Evolutionary conservation across 2,113 vertebrate species (phyloP), one percentile per base, ranked within the genome.

Genomic region (Thymallus thymallus): DNA sequence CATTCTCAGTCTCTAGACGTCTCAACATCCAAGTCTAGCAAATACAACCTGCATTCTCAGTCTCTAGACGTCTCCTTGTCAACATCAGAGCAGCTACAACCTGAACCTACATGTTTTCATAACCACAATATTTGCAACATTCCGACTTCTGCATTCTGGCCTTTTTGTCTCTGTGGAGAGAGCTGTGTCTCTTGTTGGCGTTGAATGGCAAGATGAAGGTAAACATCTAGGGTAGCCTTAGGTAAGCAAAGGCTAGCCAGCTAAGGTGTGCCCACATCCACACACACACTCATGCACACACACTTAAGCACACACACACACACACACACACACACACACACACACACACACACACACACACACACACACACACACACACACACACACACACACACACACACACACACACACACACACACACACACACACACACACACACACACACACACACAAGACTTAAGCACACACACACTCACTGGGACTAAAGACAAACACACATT

Each of bases 401-500:
- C 77, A 66, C 81, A 73, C 66, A 62, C 78, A 68, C 74, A 63
- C 65, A 65, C 68, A 58, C 64, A 18, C 29, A 35, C 64, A 30
- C 29, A 35, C 29, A 35, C 26, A 35, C 26, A 35, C 26, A 66
- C 26, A 20, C 26, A 66, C 64, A 66, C 29, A 66, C 65, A 67
- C 65, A 67, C 65, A 67, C 32, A 67, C 74, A 45, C 64, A 26
- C 64, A 29, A n/a, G n/a, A n/a, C n/a, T n/a, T n/a, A n/a, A n/a
- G n/a, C 3, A 6, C 58, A 80, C 80, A 83, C 80, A 83, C 85
- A 77, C 85, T 91, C 89, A 87, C 87, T 86, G 80, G 88, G 86
- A 90, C 88, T 90, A 89, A 86, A 95, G 94, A 93, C 93, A 93
- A 92, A 90, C 35, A 69, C 87, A 84, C 93, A 95, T 94, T 94